A percentile compares a stretch with the other conserved stretches of the same genome.
phyloP scores from a whole-genome alignment of 1,140 invertebrate species.

The Drosophila murphyi region DNA sequence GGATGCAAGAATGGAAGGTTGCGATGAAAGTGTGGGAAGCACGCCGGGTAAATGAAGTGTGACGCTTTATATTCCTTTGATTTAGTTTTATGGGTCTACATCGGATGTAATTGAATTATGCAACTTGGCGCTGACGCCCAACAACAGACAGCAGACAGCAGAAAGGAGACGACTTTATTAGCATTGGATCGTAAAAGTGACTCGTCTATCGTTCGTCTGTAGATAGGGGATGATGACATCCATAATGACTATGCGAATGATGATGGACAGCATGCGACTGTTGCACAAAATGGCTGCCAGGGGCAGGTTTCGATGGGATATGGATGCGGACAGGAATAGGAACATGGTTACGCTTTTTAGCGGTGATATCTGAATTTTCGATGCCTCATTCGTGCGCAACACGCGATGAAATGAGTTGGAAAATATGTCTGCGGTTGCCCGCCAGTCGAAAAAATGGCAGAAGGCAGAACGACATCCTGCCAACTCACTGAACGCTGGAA shows the following conservation, averaged over 20 bases:
- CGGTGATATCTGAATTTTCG: constrained; percentile 77
- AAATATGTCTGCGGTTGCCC: constrained; percentile 70
- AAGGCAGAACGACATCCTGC: constrained; percentile 13
- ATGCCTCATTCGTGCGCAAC: constrained; percentile 44
- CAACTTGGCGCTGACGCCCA: constrained; percentile 73
- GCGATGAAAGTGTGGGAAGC: constrained; percentile 14
- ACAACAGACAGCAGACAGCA: constrained; percentile 12
- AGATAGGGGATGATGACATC: constrained; percentile 24
- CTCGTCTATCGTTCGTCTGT: constrained; percentile 1
- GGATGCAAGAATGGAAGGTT: neutral
- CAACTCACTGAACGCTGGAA: constrained; percentile 15
- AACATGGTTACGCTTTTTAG: constrained; percentile 63
- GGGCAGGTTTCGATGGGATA: neutral
- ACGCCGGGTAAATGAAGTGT: constrained; percentile 76
- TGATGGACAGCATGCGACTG: constrained; percentile 30
- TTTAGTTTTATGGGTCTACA: constrained; percentile 84
- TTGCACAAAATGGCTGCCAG: constrained; percentile 40
- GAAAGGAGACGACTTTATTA: constrained; percentile 72
- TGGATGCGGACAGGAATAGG: constrained; percentile 16
- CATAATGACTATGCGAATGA: constrained; percentile 30
- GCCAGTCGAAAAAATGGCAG: neutral
- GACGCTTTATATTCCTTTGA: constrained; percentile 84
- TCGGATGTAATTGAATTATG: constrained; percentile 85
- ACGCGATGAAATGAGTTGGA: constrained; percentile 75
- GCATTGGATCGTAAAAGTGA: constrained; percentile 73